phyloP scores from a whole-genome alignment of 2,888 invertebrate genomes.

The Plebejus anna region DNA sequence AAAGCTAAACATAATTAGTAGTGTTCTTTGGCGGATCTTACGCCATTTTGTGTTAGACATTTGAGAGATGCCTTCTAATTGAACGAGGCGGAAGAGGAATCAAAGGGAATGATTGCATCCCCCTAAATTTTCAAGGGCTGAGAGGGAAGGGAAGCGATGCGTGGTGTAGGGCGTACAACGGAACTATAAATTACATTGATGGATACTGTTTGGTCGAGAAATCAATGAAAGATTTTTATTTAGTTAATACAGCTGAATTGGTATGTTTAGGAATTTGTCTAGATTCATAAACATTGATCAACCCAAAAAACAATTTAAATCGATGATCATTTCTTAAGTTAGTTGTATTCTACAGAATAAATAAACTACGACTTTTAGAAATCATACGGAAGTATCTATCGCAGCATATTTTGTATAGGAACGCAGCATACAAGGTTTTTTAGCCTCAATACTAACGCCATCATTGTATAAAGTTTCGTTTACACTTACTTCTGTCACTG shows the following conservation, averaged over 20 bases:
- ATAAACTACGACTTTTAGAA: too few relatives aligned
- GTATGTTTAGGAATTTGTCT: neutral
- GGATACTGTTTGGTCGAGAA: conserved; percentile 13
- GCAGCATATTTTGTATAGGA: too few relatives aligned
- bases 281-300: too few relatives aligned
- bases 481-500: too few relatives aligned
- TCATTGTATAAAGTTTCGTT: too few relatives aligned
- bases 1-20: conserved; percentile 45
- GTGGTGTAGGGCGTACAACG: conserved; percentile 54
- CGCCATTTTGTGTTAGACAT: conserved; percentile 53
- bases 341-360: too few relatives aligned
- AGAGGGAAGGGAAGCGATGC: conserved; percentile 68
- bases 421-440: too few relatives aligned
- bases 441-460: too few relatives aligned
- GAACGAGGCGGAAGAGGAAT: conserved; percentile 75
- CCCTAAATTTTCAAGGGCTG: conserved; percentile 69
- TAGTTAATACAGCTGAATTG: neutral
- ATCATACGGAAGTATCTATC: too few relatives aligned
- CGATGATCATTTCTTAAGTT: too few relatives aligned
- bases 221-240: neutral
- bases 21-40: conserved; percentile 43
- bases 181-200: conserved; percentile 33
- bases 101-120: conserved; percentile 77
- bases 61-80: conserved; percentile 73
- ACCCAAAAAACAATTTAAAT: too few relatives aligned